Evolutionary conservation across 2,113 vertebrate species (phyloP).

Genomic region (Melanocharis versteri): DNA sequence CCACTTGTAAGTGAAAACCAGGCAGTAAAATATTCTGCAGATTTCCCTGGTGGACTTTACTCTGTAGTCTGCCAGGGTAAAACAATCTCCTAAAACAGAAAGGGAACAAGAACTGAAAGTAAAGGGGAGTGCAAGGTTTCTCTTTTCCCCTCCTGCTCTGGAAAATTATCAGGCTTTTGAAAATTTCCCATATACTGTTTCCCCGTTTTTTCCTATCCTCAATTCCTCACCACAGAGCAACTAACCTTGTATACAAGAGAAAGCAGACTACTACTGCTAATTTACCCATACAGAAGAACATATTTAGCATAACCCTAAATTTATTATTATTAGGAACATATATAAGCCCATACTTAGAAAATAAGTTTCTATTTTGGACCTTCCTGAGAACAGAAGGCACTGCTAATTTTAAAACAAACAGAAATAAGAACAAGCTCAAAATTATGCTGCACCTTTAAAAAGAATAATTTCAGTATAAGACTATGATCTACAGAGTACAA

Average conservation of each 20-base stretch:
- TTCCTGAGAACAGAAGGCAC: not conserved
- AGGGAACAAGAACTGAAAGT: not conserved
- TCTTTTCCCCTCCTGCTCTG: not conserved
- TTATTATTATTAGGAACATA: not conserved
- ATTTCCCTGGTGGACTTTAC: not conserved
- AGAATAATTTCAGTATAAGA: not conserved
- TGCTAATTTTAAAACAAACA: conserved; percentile 25
- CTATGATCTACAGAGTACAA: not conserved
- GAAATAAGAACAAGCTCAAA: not conserved
- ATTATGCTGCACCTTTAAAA: not conserved
- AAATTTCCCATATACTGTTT: not conserved
- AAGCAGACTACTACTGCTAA: not conserved
- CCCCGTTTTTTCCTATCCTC: not conserved
- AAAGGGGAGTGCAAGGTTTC: not conserved
- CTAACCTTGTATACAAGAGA: not conserved
- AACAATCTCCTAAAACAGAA: not conserved
- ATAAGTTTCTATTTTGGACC: not conserved
- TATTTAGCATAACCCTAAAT: not conserved
- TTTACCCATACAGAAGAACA: not conserved
- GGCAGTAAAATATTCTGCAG: not conserved
- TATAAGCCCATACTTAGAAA: conserved; percentile 2
- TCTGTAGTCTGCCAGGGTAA: not conserved
- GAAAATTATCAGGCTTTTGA: not conserved
- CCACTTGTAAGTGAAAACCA: not conserved
- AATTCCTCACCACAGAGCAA: not conserved